Evolutionary conservation across 2,797 vertebrate genomes (phyloP).

Genomic region (Meda fulgida): DNA sequence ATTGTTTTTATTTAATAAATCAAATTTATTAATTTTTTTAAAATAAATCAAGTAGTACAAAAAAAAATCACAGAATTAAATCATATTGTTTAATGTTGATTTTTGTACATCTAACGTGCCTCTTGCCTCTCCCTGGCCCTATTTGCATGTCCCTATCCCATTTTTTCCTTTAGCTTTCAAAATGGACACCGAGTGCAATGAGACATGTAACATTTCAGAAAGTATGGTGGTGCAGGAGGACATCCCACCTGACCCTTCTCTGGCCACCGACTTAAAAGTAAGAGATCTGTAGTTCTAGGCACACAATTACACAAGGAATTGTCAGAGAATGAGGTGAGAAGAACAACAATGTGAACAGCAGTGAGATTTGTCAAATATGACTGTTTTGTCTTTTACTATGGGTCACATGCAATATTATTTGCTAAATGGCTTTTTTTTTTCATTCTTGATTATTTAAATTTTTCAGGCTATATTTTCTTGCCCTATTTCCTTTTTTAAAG

Average conservation of each 20-base stretch:
- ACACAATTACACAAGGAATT: constrained; percentile 79
- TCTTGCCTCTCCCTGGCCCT: too few relatives aligned
- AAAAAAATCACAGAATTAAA: background rate
- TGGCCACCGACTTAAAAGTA: constrained; percentile 73
- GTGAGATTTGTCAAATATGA: background rate
- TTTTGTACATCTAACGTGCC: background rate
- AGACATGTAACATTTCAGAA: constrained; percentile 84
- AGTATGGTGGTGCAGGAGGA: constrained; percentile 79
- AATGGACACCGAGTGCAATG: constrained; percentile 85
- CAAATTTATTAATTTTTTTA: background rate
- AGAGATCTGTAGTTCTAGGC: constrained; percentile 68
- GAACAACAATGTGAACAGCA: background rate
- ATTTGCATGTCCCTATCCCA: background rate
- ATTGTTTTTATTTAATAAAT: background rate
- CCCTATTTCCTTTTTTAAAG: too few relatives aligned
- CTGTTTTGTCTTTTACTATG: background rate
- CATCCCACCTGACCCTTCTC: constrained; percentile 78
- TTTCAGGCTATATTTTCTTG: background rate
- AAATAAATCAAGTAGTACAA: too few relatives aligned
- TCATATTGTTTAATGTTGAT: background rate
- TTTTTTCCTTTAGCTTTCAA: constrained; percentile 15
- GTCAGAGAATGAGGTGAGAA: constrained; percentile 85
- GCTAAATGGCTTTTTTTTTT: background rate
- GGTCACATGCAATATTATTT: background rate
- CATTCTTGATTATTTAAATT: too few relatives aligned